These are phyloP conservation scores for Drosophila setifemur DNA, from an alignment of 1,140 invertebrate genomes.

Conservation along the genomic window DNA sequence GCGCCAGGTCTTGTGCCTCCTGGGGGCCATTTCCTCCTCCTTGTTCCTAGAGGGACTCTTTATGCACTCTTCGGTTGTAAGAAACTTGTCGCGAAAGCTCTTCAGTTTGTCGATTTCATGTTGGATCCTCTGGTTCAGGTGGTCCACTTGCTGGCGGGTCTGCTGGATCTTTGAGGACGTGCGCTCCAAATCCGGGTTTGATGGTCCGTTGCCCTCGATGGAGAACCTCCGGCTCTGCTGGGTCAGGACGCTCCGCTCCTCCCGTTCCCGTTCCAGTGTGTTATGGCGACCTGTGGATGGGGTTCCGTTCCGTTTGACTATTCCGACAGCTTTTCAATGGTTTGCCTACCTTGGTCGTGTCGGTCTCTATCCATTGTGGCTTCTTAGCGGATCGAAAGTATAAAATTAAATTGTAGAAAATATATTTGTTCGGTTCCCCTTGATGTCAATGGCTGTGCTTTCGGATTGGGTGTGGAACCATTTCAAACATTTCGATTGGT, in stretches of 20 bases:
- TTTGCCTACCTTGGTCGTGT: constrained; percentile 3
- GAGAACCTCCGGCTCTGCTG: constrained; percentile 6
- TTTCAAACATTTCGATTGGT: no score
- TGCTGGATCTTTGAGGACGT: constrained; percentile 15
- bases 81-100: constrained; percentile 9
- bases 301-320: neutral
- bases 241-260: constrained; percentile 7
- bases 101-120: constrained; percentile 40
- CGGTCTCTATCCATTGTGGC: neutral
- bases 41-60: no score
- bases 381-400: neutral
- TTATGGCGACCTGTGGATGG: constrained; percentile 6
- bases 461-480: no score
- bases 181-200: neutral
- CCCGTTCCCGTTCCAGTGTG: constrained; percentile 34
- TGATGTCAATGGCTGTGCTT: no score
- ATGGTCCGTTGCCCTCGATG: constrained; percentile 16
- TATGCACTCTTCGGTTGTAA: neutral
- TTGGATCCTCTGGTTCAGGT: constrained; percentile 29
- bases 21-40: neutral
- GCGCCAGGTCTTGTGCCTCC: neutral
- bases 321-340: neutral
- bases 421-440: no score
- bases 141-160: constrained; percentile 9
- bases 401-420: neutral